Evolutionary conservation across 2,113 vertebrate genomes (phyloP).

Genomic region (Terrapene triunguis): DNA sequence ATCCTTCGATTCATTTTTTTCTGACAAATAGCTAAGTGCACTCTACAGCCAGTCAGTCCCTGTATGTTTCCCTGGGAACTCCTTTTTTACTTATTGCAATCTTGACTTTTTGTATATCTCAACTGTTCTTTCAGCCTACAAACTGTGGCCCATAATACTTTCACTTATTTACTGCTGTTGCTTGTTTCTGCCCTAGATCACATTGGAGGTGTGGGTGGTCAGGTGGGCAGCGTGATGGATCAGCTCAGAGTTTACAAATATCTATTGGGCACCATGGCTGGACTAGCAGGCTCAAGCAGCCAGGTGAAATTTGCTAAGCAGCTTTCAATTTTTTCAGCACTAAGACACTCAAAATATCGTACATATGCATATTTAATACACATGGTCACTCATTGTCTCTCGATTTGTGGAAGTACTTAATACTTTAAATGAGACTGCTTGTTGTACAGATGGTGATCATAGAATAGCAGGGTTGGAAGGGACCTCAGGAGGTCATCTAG

Average conservation of each 20-base stretch:
- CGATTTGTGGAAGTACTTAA: not conserved
- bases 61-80: not conserved
- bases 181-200: not conserved
- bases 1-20: not conserved
- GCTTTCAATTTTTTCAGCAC: not conserved
- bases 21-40: not conserved
- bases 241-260: not conserved
- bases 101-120: slow-evolving; percentile 11
- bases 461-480: too few relatives aligned
- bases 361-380: not conserved
- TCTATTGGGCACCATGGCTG: not conserved
- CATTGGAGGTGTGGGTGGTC: not conserved
- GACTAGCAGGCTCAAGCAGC: not conserved
- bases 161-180: not conserved
- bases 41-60: not conserved
- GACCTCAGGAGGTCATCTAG: too few relatives aligned
- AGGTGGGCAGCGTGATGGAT: not conserved
- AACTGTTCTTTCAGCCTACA: slow-evolving; percentile 14
- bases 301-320: not conserved
- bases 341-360: not conserved
- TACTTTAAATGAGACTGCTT: not conserved
- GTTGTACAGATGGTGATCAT: not conserved
- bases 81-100: not conserved
- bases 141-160: not conserved
- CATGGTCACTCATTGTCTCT: not conserved